Evolutionary conservation across 2,888 invertebrate species (phyloP).

Genomic region (Zele albiditarsus): DNA sequence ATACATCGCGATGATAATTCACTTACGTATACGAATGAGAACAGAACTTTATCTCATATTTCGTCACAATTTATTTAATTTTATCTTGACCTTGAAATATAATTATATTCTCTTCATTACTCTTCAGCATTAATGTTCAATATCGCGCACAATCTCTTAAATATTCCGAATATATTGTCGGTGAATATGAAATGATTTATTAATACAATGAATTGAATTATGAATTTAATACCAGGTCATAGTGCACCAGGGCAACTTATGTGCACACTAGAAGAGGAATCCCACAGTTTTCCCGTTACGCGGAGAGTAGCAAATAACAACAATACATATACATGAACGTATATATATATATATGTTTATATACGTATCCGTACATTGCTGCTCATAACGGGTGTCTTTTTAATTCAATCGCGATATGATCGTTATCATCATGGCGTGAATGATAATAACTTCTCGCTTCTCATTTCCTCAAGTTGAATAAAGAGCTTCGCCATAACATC

Average conservation of each 20-base stretch:
- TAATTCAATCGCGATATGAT: conserved; percentile 29
- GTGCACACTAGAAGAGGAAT: conserved; percentile 16
- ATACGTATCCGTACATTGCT: conserved; percentile 12
- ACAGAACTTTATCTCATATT: neutral
- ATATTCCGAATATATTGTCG: no score
- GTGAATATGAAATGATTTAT: neutral
- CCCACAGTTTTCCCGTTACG: conserved; percentile 38
- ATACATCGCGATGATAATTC: neutral
- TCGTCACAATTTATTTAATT: neutral
- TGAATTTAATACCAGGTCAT: conserved; percentile 35
- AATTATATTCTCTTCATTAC: neutral
- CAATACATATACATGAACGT: neutral
- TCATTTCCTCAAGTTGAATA: conserved; percentile 7
- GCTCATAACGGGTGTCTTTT: conserved; percentile 40
- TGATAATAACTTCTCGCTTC: conserved; percentile 6
- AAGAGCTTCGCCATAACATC: neutral
- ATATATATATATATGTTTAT: neutral
- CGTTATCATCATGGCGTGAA: neutral
- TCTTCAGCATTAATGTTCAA: neutral
- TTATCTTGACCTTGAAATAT: neutral
- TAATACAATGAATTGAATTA: conserved; percentile 35
- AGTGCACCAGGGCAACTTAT: conserved; percentile 36
- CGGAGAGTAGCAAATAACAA: conserved; percentile 3
- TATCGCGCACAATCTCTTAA: no score
- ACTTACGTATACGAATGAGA: neutral